Conservation (phyloP, 2,888 invertebrate species). For the Troilus luridus region DNA sequence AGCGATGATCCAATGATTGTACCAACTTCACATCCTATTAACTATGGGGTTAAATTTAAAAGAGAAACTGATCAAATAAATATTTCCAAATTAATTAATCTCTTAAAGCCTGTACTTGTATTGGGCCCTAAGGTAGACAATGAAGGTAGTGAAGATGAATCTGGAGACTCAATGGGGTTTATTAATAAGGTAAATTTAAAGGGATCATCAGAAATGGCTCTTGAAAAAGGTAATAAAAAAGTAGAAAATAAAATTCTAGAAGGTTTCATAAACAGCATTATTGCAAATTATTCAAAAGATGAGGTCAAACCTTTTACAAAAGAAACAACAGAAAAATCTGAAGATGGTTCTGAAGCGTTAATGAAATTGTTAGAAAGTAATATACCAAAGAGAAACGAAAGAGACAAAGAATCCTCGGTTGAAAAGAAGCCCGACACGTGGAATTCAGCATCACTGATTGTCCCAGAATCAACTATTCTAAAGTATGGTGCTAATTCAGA, state of each 20-base stretch:
- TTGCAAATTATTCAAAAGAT: conserved; percentile 52
- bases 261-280: conserved; percentile 56
- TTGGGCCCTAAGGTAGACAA: conserved; percentile 19
- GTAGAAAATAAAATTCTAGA: conserved; percentile 57
- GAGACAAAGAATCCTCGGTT: not conserved
- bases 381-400: conserved; percentile 39
- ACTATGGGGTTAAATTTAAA: not conserved
- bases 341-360: conserved; percentile 21
- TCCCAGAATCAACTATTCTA: conserved; percentile 36
- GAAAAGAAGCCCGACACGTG: conserved; percentile 3
- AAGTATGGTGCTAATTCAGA: conserved; percentile 18
- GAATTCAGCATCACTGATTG: conserved; percentile 29
- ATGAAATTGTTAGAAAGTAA: conserved; percentile 44
- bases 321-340: conserved; percentile 50
- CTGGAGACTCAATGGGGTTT: not conserved
- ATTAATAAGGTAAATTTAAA: conserved; percentile 45
- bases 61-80: conserved; percentile 26
- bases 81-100: conserved; percentile 2
- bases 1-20: not conserved
- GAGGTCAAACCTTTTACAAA: not conserved
- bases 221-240: conserved; percentile 56
- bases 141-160: conserved; percentile 45
- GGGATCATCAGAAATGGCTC: conserved; percentile 6
- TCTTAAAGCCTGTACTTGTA: conserved; percentile 36
- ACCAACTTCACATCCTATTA: not conserved